Percentiles rank a stretch among this genome's conserved stretches.
Conservation (phyloP, 1,140 invertebrate genomes). For the Heliothis subflexa region DNA sequence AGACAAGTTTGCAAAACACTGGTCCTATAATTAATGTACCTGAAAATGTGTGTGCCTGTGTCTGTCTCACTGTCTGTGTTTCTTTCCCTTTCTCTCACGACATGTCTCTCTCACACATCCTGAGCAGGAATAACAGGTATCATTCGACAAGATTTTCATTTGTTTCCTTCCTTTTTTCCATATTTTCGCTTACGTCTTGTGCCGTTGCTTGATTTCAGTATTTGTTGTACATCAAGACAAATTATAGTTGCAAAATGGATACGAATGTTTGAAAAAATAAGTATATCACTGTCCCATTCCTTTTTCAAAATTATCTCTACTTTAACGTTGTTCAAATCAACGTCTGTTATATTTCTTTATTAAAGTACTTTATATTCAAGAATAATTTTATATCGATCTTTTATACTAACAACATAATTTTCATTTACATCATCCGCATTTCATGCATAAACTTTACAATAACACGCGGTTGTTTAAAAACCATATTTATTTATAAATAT, state of each 20-base stretch:
- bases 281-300: background rate
- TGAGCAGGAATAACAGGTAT: slow-evolving; percentile 85
- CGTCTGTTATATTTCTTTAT: background rate
- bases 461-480: slow-evolving; percentile 16
- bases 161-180: slow-evolving; percentile 63
- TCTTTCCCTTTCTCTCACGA: slow-evolving; percentile 82
- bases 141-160: slow-evolving; percentile 71
- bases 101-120: slow-evolving; percentile 82
- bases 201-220: slow-evolving; percentile 67
- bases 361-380: background rate
- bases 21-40: slow-evolving; percentile 50
- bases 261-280: slow-evolving; percentile 11
- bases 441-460: slow-evolving; percentile 31
- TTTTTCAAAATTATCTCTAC: background rate
- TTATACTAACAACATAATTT: background rate
- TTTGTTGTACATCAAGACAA: background rate
- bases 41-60: slow-evolving; percentile 79
- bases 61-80: slow-evolving; percentile 85
- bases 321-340: background rate
- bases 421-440: slow-evolving; percentile 22
- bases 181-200: slow-evolving; percentile 77
- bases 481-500: slow-evolving; percentile 1
- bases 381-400: too few species aligned
- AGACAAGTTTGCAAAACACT: slow-evolving; percentile 49
- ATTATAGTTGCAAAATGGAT: slow-evolving; percentile 29